Base-by-base conservation (phyloP, 2,113 vertebrate species). In the Calypte anna region DNA sequence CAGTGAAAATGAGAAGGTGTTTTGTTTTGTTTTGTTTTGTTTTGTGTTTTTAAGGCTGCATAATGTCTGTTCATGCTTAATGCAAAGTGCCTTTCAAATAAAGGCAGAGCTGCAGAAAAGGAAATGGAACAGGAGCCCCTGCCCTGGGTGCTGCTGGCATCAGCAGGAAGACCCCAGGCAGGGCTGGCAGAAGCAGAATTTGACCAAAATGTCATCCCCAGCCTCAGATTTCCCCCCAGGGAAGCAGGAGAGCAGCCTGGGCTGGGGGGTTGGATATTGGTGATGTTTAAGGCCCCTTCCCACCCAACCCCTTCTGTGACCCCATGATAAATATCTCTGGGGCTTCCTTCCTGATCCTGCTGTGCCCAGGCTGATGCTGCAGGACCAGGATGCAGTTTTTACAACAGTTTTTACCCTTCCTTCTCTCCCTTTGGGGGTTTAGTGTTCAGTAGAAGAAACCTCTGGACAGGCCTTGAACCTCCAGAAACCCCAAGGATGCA, bases 381-480 rank as follows among this genome's bases (percentile, higher is more conserved):
- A 12, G 6, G 3, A 36, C 44, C 66, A 64, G 58, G 31, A 36
- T 12, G 14, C 30, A 58, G 62, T 6, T 58, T 59, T 67, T 51
- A 69, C 22, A 16, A 17, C 23, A 20, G 46, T 48, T 48, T 48
- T 48, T 48, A 48, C 18, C 46, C 46, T 48, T 53, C 43, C 33
- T 58, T 57, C n/a, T 14, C 74, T 22, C 28, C 23, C 12, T 53
- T 12, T 1, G 0, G 21, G 8, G 6, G 13, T 12, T 92, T 33
- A 13, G 62, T 74, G 31, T 20, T 33, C 14, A 31, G n/a, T 22
- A 21, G 88, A 53, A 57, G 24, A 55, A 69, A 79, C 27, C 28
- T 16, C 12, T n/a, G 77, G 18, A 57, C 54, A 61, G 27, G 31
- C 24, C 36, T 51, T 55, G 73, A 83, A 82, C 63, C 31, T 24